Evolutionary conservation across 2,797 vertebrate genomes (phyloP).

Genomic region (Bryconaethiops microstoma): DNA sequence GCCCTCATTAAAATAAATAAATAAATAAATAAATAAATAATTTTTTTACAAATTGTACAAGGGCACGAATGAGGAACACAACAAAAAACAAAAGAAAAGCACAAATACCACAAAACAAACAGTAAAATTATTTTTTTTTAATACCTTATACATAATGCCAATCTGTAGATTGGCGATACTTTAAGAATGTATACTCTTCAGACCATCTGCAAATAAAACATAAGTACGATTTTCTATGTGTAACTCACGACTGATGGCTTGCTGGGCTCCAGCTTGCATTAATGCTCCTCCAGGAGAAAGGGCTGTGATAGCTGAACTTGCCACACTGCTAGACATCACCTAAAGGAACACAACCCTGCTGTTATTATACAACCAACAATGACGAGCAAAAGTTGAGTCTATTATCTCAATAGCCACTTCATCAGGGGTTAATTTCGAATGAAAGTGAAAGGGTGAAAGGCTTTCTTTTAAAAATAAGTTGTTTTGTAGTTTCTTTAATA

Average conservation of each 20-base stretch:
- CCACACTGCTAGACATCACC: slow-evolving; percentile 91
- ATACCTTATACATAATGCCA: too few relatives aligned
- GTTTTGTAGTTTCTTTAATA: too few relatives aligned
- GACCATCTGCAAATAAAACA: too few relatives aligned
- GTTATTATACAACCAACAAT: background rate
- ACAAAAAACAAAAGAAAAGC: too few relatives aligned
- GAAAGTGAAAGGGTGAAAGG: too few relatives aligned
- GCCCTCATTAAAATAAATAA: background rate
- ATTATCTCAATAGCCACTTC: background rate
- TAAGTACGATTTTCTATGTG: background rate
- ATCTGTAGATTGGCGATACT: too few relatives aligned
- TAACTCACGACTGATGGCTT: slow-evolving; percentile 94
- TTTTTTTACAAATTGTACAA: background rate
- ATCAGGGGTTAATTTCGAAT: background rate
- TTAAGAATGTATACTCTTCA: too few relatives aligned
- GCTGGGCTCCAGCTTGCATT: slow-evolving; percentile 92
- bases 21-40: background rate
- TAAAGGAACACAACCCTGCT: slow-evolving; percentile 58
- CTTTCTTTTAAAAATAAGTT: too few relatives aligned
- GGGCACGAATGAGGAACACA: too few relatives aligned
- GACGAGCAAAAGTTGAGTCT: background rate
- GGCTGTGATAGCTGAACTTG: slow-evolving; percentile 88
- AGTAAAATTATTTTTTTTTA: too few relatives aligned
- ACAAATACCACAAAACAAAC: too few relatives aligned
- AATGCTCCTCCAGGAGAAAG: slow-evolving; percentile 95